Conservation (phyloP, 2,797 vertebrate genomes). For the Notolepis coatsorum region DNA sequence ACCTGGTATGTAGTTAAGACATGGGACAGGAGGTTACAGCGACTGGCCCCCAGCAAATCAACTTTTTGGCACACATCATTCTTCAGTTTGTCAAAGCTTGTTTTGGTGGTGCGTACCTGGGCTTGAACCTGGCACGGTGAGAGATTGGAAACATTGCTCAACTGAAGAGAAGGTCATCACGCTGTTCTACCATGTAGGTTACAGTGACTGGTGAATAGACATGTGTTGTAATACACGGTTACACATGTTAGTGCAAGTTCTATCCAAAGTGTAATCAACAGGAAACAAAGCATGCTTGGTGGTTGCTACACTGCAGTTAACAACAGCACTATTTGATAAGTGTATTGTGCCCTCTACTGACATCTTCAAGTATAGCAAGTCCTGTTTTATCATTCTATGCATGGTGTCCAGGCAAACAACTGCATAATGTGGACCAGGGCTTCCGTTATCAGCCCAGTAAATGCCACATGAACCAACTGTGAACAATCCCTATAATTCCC, state of each 20-base stretch:
- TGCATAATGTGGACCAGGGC: neutral
- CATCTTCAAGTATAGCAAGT: neutral
- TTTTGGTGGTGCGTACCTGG: slow-evolving; percentile 94
- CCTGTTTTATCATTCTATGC: neutral
- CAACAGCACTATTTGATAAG: neutral
- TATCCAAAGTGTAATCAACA: neutral
- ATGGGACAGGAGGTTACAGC: slow-evolving; percentile 98
- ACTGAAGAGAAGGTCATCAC: neutral
- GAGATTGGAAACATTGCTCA: slow-evolving; percentile 5
- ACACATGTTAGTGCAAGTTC: neutral
- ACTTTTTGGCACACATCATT: slow-evolving; percentile 98
- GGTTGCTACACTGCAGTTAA: neutral
- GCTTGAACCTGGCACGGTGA: slow-evolving; percentile 88
- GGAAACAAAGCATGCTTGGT: neutral
- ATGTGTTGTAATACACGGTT: neutral
- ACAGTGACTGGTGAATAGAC: slow-evolving; percentile 10
- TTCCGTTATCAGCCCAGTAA: too few relatives aligned
- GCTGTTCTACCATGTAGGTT: neutral
- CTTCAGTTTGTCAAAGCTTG: slow-evolving; percentile 96
- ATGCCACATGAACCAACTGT: too few relatives aligned
- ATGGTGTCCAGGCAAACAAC: neutral
- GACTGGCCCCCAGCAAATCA: slow-evolving; percentile 95
- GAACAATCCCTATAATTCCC: too few relatives aligned
- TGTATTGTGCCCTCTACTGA: slow-evolving; percentile 59
- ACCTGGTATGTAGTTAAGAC: slow-evolving; percentile 97